Percentiles rank a stretch among this genome's conserved stretches.
These are phyloP conservation scores for Euwallacea similis DNA, from an alignment of 1,140 invertebrate species.

Conservation along the genomic window DNA sequence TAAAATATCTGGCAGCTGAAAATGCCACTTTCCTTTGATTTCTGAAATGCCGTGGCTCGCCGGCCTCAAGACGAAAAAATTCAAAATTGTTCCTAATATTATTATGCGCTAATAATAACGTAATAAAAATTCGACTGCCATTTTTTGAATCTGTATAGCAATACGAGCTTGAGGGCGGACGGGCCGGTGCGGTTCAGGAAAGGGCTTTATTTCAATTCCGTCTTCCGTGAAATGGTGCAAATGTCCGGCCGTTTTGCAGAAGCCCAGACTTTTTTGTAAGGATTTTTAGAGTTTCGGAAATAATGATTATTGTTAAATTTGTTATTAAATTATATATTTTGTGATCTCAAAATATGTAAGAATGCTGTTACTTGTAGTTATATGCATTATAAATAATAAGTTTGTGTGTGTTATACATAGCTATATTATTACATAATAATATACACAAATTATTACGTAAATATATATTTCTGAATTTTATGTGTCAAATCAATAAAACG, in stretches of 20 bases:
- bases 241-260: too few relatives aligned
- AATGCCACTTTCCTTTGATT: slow-evolving; percentile 1
- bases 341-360: slow-evolving; percentile 54
- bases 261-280: slow-evolving; percentile 13
- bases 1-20: neutral
- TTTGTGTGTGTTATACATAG: slow-evolving; percentile 48
- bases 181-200: neutral
- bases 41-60: neutral
- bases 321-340: slow-evolving; percentile 53
- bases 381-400: slow-evolving; percentile 46
- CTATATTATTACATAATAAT: slow-evolving; percentile 50
- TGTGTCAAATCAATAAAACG: slow-evolving; percentile 52
- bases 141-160: slow-evolving; percentile 45
- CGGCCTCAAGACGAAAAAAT: slow-evolving; percentile 22
- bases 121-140: slow-evolving; percentile 45
- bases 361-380: slow-evolving; percentile 50
- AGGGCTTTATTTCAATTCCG: too few relatives aligned
- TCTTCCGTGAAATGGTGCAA: too few relatives aligned
- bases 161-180: slow-evolving; percentile 23
- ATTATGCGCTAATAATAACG: slow-evolving; percentile 6
- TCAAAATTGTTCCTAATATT: slow-evolving; percentile 48
- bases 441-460: slow-evolving; percentile 51
- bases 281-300: slow-evolving; percentile 28
- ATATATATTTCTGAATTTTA: slow-evolving; percentile 54
- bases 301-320: slow-evolving; percentile 49